Percentiles rank a stretch among this genome's conserved stretches.
These are phyloP conservation scores for Manis javanica DNA, from an alignment of 2,797 vertebrate species.

Conservation along the genomic window DNA sequence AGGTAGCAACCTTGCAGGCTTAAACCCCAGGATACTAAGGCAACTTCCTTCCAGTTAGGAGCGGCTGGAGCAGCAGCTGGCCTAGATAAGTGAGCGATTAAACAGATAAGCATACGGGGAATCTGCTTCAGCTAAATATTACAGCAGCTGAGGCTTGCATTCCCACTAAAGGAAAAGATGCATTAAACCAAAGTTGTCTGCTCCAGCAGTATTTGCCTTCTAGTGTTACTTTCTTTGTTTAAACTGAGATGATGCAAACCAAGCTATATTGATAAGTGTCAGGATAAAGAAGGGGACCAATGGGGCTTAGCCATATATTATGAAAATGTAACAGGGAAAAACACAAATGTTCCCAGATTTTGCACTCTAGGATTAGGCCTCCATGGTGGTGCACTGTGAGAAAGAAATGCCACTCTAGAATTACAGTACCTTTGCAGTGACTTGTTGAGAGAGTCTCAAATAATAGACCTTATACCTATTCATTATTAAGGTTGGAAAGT, in stretches of 20 bases:
- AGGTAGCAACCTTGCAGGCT: constrained; percentile 44
- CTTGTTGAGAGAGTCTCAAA: constrained; percentile 43
- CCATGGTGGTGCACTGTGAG: background rate
- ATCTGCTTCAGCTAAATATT: constrained; percentile 27
- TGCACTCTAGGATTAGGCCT: background rate
- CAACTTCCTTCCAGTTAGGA: constrained; percentile 44
- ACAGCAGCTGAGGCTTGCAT: constrained; percentile 61
- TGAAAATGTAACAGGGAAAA: background rate
- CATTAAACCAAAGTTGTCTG: constrained; percentile 4
- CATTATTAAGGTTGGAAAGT: constrained; percentile 43
- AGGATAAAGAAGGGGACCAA: background rate
- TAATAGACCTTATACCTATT: background rate
- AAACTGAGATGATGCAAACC: constrained; percentile 40
- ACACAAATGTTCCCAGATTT: background rate
- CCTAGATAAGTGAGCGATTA: constrained; percentile 52
- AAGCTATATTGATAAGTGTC: background rate
- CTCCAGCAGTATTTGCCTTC: background rate
- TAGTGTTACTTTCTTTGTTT: constrained; percentile 48
- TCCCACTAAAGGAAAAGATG: constrained; percentile 27
- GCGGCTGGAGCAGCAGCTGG: constrained; percentile 55
- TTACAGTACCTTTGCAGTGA: constrained; percentile 24
- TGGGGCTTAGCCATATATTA: background rate
- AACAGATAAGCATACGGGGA: constrained; percentile 59
- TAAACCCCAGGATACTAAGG: background rate
- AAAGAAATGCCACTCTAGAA: background rate